Evolutionary conservation across 1,140 invertebrate species (phyloP), one percentile per base, ranked within the genome.

Genomic region (Bradysia coprophila): DNA sequence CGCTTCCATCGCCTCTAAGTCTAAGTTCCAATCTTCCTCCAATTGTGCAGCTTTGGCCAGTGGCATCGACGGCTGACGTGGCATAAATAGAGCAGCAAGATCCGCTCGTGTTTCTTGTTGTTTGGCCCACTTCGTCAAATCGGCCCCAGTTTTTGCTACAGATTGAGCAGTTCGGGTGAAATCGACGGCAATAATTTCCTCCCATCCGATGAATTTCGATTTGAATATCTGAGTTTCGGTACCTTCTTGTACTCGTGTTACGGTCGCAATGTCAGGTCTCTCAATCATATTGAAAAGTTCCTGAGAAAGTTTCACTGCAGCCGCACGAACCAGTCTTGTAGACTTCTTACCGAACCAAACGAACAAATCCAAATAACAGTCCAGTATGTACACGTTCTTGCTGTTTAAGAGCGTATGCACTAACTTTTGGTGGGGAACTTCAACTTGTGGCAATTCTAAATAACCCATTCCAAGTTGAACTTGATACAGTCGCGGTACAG

Each of bases 321-420:
- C 96, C 32, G 94, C 93, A 45, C 94, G 74, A 0, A 98, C 87
- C 42, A 99, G 62, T 41, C 93, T 67, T 0, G 94, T 95, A 0
- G 95, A 98, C 61, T 98, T 98, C 58, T 95, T 93, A 4, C 96
- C 95, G 66, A 98, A 92, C 92, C 95, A 99, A 10, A 98, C 89
- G 66, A 95, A 99, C n/a, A 98, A 75, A 62, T 98, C 96, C 23
- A 83, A 68, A 52, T 81, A 83, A 55, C 90, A 95, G 61, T 99
- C 96, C 19, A 99, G 69, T 57, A 99, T 90, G 61, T 97, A 99
- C 2, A 99, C 95, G 65, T 91, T 88, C 55, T 90, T 83, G 42
- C 88, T 92, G 45, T 85, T 79, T 15, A 98, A 67, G 48, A 93
- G 64, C 2, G 74, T 69, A 48, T 83, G 73, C 42, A 73, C 65